Base-by-base conservation (phyloP, 2,797 vertebrate species). In the Aplochiton taeniatus region DNA sequence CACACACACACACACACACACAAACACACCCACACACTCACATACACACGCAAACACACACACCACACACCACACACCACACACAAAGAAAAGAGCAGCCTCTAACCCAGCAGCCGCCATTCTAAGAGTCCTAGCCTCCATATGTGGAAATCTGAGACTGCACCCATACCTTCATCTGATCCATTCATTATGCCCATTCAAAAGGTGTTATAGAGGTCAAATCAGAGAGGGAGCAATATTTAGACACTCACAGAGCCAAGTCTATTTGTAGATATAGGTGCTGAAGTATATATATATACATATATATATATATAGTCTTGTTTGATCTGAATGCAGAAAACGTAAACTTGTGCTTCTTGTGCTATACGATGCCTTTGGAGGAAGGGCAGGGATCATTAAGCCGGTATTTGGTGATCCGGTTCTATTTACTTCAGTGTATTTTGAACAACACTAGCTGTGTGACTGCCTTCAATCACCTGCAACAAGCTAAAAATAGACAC, bases 231-330 rank as follows among this genome's bases (percentile, higher is more conserved):
- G 80, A 80, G 64, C 66, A 75, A 82, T 77, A 73, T 75, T 80
- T 78, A 75, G 75, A 73, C 70, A 47, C 63, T 17, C n/a, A 65
- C 51, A 71, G 79, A 83, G 84, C 83, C 81, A 76, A 85, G 80
- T 75, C 84, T 86, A 85, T 86, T 68, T 86, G 86, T 77, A 75
- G n/a, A n/a, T n/a, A n/a, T n/a, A n/a, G n/a, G n/a, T n/a, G n/a
- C n/a, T n/a, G n/a, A n/a, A n/a, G n/a, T n/a, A n/a, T n/a, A n/a
- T n/a, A n/a, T n/a, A n/a, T n/a, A n/a, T n/a, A n/a, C n/a, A n/a
- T n/a, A 71, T 75, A 71, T n/a, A n/a, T n/a, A n/a, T n/a, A n/a
- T n/a, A n/a, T n/a, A 67, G 76, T 61, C 65, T 75, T 50, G 61
- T 72, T 73, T 69, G 68, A 75, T 78, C 70, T 75, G 78, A 53